A percentile compares a stretch with the other conserved stretches of the same genome.
Evolutionary conservation across 2,113 vertebrate species (phyloP).

Genomic region (Eulemur macaco): DNA sequence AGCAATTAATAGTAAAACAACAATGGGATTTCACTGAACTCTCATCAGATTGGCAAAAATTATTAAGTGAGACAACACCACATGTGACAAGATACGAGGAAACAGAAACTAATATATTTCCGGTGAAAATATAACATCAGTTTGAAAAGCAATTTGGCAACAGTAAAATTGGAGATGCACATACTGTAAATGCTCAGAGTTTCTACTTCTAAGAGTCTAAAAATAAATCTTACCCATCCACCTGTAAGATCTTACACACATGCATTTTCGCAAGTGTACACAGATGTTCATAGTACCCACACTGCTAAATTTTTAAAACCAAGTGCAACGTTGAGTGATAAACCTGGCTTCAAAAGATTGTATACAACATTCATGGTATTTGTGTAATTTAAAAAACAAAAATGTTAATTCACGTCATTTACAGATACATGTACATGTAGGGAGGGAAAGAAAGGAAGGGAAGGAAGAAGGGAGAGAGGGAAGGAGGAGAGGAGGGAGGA

Average conservation of each 20-base stretch:
- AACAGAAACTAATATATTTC: neutral
- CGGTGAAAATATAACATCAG: neutral
- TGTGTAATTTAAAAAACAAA: neutral
- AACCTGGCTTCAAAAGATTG: neutral
- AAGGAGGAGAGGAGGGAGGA: neutral
- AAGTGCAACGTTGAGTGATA: neutral
- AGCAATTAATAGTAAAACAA: neutral
- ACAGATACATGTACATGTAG: neutral
- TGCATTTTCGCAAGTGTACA: neutral
- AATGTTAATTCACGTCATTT: neutral
- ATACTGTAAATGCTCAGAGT: neutral
- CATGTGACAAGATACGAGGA: neutral
- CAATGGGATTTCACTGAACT: neutral
- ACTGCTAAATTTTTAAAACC: neutral
- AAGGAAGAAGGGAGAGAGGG: neutral
- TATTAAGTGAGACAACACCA: neutral
- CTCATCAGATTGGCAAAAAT: neutral
- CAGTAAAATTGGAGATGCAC: neutral
- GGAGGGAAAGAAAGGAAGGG: too few species aligned
- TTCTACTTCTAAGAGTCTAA: neutral
- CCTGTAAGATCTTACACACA: neutral
- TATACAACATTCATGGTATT: neutral
- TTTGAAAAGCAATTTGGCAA: neutral
- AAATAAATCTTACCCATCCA: neutral
- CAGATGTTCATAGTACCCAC: neutral